A percentile compares a stretch with the other conserved stretches of the same genome.
Conservation (phyloP, 2,113 vertebrate species). For the Spea bombifrons region DNA sequence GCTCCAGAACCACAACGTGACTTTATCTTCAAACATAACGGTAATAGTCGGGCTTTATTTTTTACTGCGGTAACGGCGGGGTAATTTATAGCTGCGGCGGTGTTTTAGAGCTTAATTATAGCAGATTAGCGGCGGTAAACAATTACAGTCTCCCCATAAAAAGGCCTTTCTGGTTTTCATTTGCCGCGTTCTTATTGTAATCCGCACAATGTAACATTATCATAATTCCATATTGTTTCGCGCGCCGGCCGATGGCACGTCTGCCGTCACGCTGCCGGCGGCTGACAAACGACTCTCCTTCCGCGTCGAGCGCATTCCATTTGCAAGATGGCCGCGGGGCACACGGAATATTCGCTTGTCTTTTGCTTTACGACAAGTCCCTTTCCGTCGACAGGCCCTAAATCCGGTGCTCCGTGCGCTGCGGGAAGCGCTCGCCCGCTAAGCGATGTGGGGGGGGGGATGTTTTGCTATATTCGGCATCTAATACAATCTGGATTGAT, state of each 20-base stretch:
- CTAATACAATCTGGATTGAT: constrained; percentile 28
- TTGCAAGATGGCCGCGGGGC: constrained; percentile 51
- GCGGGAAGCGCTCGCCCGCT: background rate
- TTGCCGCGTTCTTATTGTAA: constrained; percentile 58
- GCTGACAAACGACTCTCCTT: constrained; percentile 60
- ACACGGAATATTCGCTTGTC: constrained; percentile 50
- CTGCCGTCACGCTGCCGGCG: constrained; percentile 61
- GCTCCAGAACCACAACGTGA: constrained; percentile 46
- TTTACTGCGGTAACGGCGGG: constrained; percentile 62
- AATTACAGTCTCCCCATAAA: constrained; percentile 63
- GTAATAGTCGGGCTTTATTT: constrained; percentile 65
- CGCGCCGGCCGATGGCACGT: constrained; percentile 56
- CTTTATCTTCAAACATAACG: constrained; percentile 58
- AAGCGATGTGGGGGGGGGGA: background rate
- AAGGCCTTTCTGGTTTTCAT: constrained; percentile 64
- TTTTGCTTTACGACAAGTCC: constrained; percentile 22
- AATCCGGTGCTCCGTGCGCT: constrained; percentile 1
- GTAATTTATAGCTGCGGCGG: constrained; percentile 60
- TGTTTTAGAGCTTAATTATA: constrained; percentile 61
- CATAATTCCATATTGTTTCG: constrained; percentile 60
- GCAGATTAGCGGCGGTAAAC: constrained; percentile 60
- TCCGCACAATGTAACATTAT: constrained; percentile 59
- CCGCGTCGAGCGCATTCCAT: constrained; percentile 57
- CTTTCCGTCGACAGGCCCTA: constrained; percentile 25
- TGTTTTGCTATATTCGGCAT: constrained; percentile 6